Evolutionary conservation across 2,888 invertebrate genomes (phyloP).

Genomic region (Dynastes maya): DNA sequence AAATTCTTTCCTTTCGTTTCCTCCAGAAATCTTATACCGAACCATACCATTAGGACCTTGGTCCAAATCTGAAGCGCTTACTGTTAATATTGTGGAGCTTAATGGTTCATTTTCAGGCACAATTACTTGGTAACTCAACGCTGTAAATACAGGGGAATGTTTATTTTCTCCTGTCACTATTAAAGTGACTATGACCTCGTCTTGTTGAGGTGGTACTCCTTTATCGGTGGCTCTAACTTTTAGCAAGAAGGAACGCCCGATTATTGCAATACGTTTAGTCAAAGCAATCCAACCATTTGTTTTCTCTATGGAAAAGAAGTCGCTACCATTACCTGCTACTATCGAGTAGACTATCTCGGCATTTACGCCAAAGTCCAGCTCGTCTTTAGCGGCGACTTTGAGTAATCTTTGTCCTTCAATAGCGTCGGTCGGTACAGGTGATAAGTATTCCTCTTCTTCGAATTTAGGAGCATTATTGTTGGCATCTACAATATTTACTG

Average conservation of each 20-base stretch:
- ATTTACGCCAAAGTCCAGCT: constrained; percentile 89
- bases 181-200: constrained; percentile 81
- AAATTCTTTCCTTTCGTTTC: constrained; percentile 87
- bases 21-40: constrained; percentile 86
- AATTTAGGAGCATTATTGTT: constrained; percentile 94
- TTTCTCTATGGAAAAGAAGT: constrained; percentile 82
- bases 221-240: constrained; percentile 86
- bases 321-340: constrained; percentile 83
- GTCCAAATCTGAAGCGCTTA: constrained; percentile 89
- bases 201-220: constrained; percentile 89
- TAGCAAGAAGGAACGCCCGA: constrained; percentile 79
- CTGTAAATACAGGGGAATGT: constrained; percentile 86
- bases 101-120: constrained; percentile 93
- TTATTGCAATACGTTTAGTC: constrained; percentile 73
- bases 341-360: constrained; percentile 88
- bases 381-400: constrained; percentile 83
- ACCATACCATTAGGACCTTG: constrained; percentile 93
- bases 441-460: constrained; percentile 80
- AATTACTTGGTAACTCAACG: constrained; percentile 89
- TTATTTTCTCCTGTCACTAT: constrained; percentile 90
- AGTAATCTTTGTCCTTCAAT: constrained; percentile 81
- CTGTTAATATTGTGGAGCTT: constrained; percentile 87
- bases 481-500: constrained; percentile 91
- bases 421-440: constrained; percentile 87
- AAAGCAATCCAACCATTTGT: constrained; percentile 88